Evolutionary conservation across 2,113 vertebrate genomes (phyloP).

Genomic region (Gallinago undulata): DNA sequence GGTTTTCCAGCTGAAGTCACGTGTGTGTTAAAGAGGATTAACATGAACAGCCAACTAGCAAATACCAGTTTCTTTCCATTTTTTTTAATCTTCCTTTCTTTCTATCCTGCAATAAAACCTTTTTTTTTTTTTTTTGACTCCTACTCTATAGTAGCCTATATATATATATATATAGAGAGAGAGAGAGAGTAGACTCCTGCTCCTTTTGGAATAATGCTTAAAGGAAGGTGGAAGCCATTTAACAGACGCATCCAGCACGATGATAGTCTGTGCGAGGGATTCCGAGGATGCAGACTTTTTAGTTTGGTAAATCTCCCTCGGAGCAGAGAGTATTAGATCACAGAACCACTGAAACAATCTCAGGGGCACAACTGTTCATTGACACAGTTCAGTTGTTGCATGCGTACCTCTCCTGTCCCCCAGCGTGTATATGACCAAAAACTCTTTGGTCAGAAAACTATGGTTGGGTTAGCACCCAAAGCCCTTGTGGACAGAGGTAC

Average conservation of each 20-base stretch:
- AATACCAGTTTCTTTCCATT: neutral
- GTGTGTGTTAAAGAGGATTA: conserved; percentile 54
- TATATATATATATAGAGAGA: too few relatives aligned
- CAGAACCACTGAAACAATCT: neutral
- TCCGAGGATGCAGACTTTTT: neutral
- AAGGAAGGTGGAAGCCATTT: neutral
- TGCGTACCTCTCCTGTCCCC: neutral
- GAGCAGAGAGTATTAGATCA: neutral
- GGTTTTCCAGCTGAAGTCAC: conserved; percentile 41
- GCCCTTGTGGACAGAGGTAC: neutral
- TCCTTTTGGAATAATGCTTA: neutral
- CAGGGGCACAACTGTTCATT: neutral
- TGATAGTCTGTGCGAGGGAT: neutral
- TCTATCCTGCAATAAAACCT: neutral
- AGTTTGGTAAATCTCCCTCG: neutral
- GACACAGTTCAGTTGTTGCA: neutral
- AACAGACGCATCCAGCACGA: neutral
- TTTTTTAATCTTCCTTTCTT: conserved; percentile 25
- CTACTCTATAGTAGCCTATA: too few relatives aligned
- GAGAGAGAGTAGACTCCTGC: too few relatives aligned
- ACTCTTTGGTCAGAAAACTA: neutral
- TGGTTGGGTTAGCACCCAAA: neutral
- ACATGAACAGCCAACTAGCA: neutral
- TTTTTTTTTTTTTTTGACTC: neutral
- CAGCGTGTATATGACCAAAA: neutral